Conservation (phyloP, 30 jellyfish, hydroid and myxozoan genomes). For the Turritopsis rubra region DNA sequence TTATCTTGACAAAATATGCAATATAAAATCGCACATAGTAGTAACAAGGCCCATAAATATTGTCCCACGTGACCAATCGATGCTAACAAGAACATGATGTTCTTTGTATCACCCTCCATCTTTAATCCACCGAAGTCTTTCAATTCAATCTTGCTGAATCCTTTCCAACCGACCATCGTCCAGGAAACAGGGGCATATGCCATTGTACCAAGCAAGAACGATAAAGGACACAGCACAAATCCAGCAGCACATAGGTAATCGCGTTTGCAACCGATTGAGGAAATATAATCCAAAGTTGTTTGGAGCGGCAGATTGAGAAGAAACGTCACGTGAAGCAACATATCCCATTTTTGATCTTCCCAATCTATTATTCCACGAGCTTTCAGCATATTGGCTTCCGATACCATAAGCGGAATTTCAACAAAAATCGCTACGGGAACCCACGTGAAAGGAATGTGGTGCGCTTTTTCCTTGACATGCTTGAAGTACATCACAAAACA, state of each 20-base stretch:
- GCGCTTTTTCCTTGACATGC: neutral
- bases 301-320: neutral
- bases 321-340: neutral
- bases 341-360: neutral
- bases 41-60: neutral
- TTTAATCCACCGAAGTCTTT: neutral
- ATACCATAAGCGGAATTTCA: neutral
- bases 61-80: neutral
- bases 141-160: neutral
- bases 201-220: neutral
- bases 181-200: neutral
- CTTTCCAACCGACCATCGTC: neutral
- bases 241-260: neutral
- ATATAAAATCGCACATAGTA: neutral
- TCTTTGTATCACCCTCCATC: neutral
- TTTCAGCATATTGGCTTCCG: neutral
- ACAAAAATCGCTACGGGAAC: neutral
- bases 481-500: neutral
- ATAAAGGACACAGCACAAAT: neutral
- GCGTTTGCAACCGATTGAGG: neutral
- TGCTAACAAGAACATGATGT: neutral
- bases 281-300: neutral
- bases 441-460: neutral
- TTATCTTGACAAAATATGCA: no score
- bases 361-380: neutral